Percentiles rank a stretch among this genome's conserved stretches.
phyloP scores from a whole-genome alignment of 2,888 invertebrate genomes.

The Caenorhabditis macrosperma region DNA sequence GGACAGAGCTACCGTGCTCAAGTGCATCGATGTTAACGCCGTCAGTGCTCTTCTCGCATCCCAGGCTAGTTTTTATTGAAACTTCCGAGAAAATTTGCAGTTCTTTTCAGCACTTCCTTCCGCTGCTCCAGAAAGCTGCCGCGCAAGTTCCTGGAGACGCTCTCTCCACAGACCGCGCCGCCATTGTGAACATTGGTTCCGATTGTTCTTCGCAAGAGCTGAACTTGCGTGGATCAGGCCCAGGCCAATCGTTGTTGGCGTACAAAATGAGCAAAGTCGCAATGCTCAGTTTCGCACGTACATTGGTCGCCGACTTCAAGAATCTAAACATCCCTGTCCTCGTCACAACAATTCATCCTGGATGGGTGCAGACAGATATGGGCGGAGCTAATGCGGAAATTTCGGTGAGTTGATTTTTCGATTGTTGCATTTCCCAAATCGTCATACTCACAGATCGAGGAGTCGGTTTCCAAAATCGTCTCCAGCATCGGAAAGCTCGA shows the following conservation, averaged over 20 bases:
- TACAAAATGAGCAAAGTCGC: constrained; percentile 58
- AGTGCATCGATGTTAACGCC: constrained; percentile 59
- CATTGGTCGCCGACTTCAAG: constrained; percentile 47
- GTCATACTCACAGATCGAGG: constrained; percentile 55
- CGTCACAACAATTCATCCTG: constrained; percentile 51
- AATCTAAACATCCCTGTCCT: constrained; percentile 37
- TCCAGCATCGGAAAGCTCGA: constrained; percentile 26
- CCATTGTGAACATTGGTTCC: constrained; percentile 65
- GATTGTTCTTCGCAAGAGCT: constrained; percentile 53
- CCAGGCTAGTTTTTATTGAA: background rate
- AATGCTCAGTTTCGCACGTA: constrained; percentile 47
- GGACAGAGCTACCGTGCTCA: constrained; percentile 45
- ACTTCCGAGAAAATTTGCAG: background rate
- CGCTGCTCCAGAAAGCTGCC: constrained; percentile 55
- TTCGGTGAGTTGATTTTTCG: constrained; percentile 27
- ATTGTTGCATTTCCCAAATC: background rate
- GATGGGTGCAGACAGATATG: constrained; percentile 60
- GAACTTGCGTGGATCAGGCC: constrained; percentile 35
- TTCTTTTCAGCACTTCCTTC: constrained; percentile 7
- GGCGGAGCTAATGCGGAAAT: constrained; percentile 52
- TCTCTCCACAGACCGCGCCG: constrained; percentile 56
- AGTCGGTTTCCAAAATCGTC: constrained; percentile 44
- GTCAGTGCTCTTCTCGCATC: constrained; percentile 54
- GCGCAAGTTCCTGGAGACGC: constrained; percentile 17
- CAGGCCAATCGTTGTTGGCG: constrained; percentile 18